These are phyloP conservation scores for Chrysochloris asiatica DNA, from an alignment of 2,113 vertebrate species.

Conservation along the genomic window DNA sequence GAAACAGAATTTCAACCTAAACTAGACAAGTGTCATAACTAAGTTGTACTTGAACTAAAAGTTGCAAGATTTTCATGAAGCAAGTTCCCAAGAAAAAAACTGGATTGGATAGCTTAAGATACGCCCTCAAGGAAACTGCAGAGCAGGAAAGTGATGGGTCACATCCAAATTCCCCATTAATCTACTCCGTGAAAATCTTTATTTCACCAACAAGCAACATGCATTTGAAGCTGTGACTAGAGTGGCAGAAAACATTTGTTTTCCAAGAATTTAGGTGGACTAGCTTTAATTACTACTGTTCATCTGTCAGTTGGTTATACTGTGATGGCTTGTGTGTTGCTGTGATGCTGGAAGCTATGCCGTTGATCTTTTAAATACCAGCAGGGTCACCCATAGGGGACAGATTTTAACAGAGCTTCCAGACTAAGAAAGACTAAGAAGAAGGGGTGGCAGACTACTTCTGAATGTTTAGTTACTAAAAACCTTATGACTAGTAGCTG, in stretches of 20 bases:
- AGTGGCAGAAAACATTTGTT: neutral
- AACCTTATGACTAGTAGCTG: too few relatives aligned
- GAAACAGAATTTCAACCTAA: constrained; percentile 1
- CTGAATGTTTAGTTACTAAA: too few relatives aligned
- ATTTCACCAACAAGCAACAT: neutral
- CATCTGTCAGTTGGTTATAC: too few relatives aligned
- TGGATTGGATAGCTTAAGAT: neutral
- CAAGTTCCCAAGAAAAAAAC: constrained; percentile 3
- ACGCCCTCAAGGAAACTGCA: neutral
- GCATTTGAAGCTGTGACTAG: neutral
- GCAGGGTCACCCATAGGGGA: too few relatives aligned
- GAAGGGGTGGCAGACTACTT: too few relatives aligned
- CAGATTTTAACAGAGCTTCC: too few relatives aligned
- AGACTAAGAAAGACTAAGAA: too few relatives aligned
- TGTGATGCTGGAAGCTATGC: too few relatives aligned
- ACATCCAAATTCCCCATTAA: neutral
- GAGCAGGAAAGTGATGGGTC: neutral
- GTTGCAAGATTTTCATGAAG: neutral
- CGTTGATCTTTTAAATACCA: too few relatives aligned
- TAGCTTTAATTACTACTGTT: too few relatives aligned
- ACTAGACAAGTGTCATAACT: neutral
- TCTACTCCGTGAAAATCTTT: neutral
- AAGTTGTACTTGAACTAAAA: too few relatives aligned
- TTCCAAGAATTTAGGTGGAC: neutral
- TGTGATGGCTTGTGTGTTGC: too few relatives aligned